These are phyloP conservation scores for Lydus trimaculatus DNA, from an alignment of 2,888 invertebrate species.

Conservation along the genomic window DNA sequence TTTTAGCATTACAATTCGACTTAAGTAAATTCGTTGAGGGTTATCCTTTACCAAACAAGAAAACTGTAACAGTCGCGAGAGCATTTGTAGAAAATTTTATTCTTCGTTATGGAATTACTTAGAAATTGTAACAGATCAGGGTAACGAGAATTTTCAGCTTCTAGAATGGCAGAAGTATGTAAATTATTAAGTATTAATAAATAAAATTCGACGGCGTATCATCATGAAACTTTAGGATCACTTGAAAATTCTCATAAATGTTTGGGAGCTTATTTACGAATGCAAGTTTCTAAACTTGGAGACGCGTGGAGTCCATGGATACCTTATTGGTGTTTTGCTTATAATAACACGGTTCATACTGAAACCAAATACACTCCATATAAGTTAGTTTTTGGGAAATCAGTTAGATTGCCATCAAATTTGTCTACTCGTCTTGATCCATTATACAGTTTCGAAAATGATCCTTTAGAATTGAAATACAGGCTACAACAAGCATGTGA, in stretches of 20 bases:
- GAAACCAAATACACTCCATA: slow-evolving; percentile 30
- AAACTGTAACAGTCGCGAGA: slow-evolving; percentile 21
- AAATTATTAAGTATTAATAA: slow-evolving; percentile 31
- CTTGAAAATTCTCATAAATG: slow-evolving; percentile 30
- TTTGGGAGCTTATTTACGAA: slow-evolving; percentile 29
- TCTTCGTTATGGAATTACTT: slow-evolving; percentile 33
- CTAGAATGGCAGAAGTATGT: slow-evolving; percentile 25
- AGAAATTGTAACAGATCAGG: slow-evolving; percentile 30
- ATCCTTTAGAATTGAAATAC: slow-evolving; percentile 28
- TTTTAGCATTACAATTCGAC: slow-evolving; percentile 31
- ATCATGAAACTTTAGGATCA: slow-evolving; percentile 27
- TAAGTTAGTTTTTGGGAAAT: slow-evolving; percentile 32
- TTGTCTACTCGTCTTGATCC: slow-evolving; percentile 21
- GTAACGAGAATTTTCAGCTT: slow-evolving; percentile 31
- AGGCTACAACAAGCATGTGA: slow-evolving; percentile 27
- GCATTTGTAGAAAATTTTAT: slow-evolving; percentile 36
- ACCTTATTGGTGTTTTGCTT: slow-evolving; percentile 32
- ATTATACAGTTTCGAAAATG: slow-evolving; percentile 30
- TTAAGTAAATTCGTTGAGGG: slow-evolving; percentile 31
- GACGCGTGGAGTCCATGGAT: slow-evolving; percentile 31
- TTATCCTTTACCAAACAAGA: slow-evolving; percentile 28
- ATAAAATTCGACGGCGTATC: slow-evolving; percentile 30
- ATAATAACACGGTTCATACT: slow-evolving; percentile 31
- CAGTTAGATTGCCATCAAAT: slow-evolving; percentile 20
- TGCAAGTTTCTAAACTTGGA: slow-evolving; percentile 15